These are phyloP conservation scores for Lasioglossum malachurum DNA, from an alignment of 2,888 invertebrate genomes.

Conservation along the genomic window DNA sequence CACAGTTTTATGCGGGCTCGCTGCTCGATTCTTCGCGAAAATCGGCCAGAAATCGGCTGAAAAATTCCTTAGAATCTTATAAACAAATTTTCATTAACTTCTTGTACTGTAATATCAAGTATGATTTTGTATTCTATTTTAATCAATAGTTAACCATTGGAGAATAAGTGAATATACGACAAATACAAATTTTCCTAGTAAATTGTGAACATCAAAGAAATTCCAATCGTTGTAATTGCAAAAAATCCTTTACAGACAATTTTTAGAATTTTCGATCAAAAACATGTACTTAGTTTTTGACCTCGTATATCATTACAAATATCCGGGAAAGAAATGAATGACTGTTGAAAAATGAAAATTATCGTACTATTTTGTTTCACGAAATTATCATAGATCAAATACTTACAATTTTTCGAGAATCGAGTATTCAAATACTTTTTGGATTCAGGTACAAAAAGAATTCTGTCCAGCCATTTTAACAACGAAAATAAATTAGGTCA, in stretches of 20 bases:
- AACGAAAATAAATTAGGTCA: neutral
- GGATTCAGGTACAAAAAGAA: neutral
- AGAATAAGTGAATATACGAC: no score
- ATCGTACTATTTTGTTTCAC: neutral
- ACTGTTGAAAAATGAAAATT: no score
- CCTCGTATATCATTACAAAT: neutral
- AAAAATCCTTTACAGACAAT: neutral
- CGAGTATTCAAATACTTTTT: neutral
- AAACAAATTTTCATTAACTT: neutral
- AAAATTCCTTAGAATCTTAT: neutral
- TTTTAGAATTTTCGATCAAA: neutral
- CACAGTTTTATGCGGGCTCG: constrained; percentile 69
- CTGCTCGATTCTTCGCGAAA: neutral
- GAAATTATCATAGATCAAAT: neutral
- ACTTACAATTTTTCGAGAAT: neutral
- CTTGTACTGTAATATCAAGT: neutral
- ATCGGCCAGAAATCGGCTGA: neutral
- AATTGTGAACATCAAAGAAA: no score
- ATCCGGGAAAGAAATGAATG: neutral
- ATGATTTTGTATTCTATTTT: no score
- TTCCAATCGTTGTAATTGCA: no score
- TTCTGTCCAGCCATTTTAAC: neutral
- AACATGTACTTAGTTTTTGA: neutral
- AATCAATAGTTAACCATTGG: no score
- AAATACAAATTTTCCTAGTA: no score